phyloP scores from a whole-genome alignment of 2,797 vertebrate species.

The Adelosebastes latens region DNA sequence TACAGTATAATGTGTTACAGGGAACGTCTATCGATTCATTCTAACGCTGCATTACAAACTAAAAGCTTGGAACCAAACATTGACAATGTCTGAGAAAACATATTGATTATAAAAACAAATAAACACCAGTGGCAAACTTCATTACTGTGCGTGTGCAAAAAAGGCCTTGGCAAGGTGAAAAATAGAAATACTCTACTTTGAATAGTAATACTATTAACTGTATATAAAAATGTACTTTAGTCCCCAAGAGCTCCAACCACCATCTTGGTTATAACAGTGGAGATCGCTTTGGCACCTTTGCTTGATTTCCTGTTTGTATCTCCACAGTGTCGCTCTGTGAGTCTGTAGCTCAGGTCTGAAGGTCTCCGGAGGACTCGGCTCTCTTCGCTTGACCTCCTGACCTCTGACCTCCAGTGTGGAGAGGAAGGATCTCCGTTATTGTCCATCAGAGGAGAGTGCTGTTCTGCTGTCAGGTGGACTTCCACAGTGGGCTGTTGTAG shows the following conservation, averaged over 20 bases:
- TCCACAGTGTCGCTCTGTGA: conserved; percentile 28
- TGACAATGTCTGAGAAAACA: conserved; percentile 19
- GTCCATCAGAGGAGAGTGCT: conserved; percentile 8
- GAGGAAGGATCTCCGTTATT: conserved; percentile 25
- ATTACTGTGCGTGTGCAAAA: conserved; percentile 83
- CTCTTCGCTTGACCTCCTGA: background rate
- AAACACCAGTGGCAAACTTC: conserved; percentile 65
- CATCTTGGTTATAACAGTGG: conserved; percentile 18
- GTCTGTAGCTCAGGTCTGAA: conserved; percentile 13
- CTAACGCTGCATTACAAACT: conserved; percentile 50
- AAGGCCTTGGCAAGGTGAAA: conserved; percentile 89
- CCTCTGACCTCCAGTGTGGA: conserved; percentile 18
- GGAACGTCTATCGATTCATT: conserved; percentile 24
- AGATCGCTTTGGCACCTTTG: conserved; percentile 74
- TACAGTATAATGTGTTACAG: conserved; percentile 47
- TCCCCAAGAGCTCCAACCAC: conserved; percentile 46
- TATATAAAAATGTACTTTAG: conserved; percentile 79
- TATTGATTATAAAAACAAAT: conserved; percentile 2
- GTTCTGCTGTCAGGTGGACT: conserved; percentile 83
- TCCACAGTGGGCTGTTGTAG: conserved; percentile 91
- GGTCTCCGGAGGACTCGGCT: conserved; percentile 15
- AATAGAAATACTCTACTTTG: conserved; percentile 89
- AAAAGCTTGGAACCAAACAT: conserved; percentile 49
- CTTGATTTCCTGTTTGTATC: conserved; percentile 39
- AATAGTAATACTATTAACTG: conserved; percentile 66